A percentile compares a stretch with the other conserved stretches of the same genome.
These are phyloP conservation scores for Xyrauchen texanus DNA, from an alignment of 2,113 vertebrate genomes.

Conservation along the genomic window DNA sequence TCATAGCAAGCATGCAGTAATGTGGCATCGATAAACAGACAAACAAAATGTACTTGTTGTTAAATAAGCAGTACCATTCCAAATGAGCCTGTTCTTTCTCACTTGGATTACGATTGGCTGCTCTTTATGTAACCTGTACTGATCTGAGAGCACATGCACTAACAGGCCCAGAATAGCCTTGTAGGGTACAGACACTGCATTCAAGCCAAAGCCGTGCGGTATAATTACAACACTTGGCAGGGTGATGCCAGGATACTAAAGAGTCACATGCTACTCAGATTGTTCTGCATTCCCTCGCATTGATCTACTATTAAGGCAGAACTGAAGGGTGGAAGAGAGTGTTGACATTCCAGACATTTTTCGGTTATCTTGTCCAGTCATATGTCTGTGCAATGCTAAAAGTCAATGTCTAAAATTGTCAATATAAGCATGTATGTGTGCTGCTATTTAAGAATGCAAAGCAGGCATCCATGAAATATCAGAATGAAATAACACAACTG, in stretches of 20 bases:
- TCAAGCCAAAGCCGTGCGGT: slow-evolving; percentile 11
- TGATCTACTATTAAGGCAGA: slow-evolving; percentile 36
- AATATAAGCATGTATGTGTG: background rate
- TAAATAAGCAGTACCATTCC: too few species aligned
- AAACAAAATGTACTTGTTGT: background rate
- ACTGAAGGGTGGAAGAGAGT: slow-evolving; percentile 19
- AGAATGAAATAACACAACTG: slow-evolving; percentile 1
- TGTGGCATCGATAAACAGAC: background rate
- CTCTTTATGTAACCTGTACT: slow-evolving; percentile 30
- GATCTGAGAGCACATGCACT: too few species aligned
- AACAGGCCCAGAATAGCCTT: slow-evolving; percentile 28
- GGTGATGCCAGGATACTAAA: background rate
- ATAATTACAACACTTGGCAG: slow-evolving; percentile 22
- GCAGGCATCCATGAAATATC: background rate
- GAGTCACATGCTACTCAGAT: slow-evolving; percentile 19
- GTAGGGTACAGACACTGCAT: slow-evolving; percentile 5
- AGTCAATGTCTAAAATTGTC: background rate
- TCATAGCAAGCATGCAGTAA: background rate
- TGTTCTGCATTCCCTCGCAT: slow-evolving; percentile 25
- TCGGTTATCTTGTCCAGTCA: slow-evolving; percentile 24
- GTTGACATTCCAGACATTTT: slow-evolving; percentile 1
- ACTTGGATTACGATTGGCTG: background rate
- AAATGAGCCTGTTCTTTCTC: background rate
- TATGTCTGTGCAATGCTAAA: slow-evolving; percentile 8
- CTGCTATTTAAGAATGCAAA: slow-evolving; percentile 11